Conservation (phyloP, 2,113 vertebrate genomes). For the Petrocephalus microphthalmus region DNA sequence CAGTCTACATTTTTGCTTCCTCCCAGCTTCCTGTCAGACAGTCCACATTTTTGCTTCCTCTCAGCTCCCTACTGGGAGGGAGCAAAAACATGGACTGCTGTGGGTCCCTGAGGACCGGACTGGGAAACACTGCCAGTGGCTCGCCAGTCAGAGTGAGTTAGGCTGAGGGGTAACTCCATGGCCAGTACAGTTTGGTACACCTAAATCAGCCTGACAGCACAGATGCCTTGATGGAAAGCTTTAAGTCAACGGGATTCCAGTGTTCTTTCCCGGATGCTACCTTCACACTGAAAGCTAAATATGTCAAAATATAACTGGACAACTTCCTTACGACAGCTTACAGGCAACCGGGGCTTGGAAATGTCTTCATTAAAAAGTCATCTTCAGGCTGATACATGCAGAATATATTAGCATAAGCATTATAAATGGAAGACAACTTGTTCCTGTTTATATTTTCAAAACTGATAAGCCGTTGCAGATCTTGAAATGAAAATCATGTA, state of each 20-base stretch:
- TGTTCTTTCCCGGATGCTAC: background rate
- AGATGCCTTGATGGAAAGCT: background rate
- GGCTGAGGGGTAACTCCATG: background rate
- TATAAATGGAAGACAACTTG: background rate
- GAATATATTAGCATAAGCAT: background rate
- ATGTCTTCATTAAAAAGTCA: slow-evolving; percentile 15
- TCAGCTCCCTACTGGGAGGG: background rate
- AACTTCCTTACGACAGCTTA: background rate
- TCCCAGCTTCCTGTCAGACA: background rate
- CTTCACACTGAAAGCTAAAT: slow-evolving; percentile 4
- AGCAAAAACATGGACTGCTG: background rate
- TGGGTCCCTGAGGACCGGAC: background rate
- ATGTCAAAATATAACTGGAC: slow-evolving; percentile 5
- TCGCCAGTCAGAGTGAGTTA: slow-evolving; percentile 3
- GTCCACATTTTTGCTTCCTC: background rate
- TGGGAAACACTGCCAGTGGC: background rate
- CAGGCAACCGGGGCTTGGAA: background rate
- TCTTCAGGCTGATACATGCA: background rate
- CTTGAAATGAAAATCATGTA: background rate
- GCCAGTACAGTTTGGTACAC: background rate
- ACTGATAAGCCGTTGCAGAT: background rate
- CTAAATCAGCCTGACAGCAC: slow-evolving; percentile 12
- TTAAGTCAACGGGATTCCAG: background rate
- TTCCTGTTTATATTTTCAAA: background rate
- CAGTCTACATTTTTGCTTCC: too few relatives aligned